Percentiles rank a stretch among this genome's conserved stretches.
Evolutionary conservation across 1,140 invertebrate species (phyloP).

Genomic region (Drosophila watanabei): DNA sequence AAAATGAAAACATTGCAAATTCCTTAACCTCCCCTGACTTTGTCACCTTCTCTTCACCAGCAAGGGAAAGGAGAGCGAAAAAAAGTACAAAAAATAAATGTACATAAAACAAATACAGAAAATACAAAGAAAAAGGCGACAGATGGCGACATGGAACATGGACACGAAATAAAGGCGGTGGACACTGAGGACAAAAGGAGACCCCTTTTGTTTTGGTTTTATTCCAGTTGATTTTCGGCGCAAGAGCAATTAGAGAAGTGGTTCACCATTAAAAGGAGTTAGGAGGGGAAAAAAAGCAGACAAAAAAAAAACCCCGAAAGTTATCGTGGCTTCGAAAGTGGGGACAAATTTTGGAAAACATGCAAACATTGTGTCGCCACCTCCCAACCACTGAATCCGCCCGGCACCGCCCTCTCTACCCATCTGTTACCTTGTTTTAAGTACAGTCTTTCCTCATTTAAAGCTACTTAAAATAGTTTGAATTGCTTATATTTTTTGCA

Average conservation of each 20-base stretch:
- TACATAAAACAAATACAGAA: not conserved
- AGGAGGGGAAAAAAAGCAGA: not conserved
- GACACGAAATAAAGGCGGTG: constrained; percentile 32
- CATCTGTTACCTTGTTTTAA: not conserved
- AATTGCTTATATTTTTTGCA: not conserved
- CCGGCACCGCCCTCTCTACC: not conserved
- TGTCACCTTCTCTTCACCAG: constrained; percentile 7
- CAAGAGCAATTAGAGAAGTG: constrained; percentile 76
- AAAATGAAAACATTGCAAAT: constrained; percentile 71
- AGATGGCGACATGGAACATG: constrained; percentile 56
- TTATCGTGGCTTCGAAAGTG: constrained; percentile 48
- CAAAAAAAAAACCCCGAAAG: constrained; percentile 55
- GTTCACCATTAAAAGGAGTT: constrained; percentile 11
- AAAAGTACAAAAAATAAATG: constrained; percentile 4
- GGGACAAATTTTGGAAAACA: constrained; percentile 71
- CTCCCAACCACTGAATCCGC: constrained; percentile 19
- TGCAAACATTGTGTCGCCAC: constrained; percentile 54
- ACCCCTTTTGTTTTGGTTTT: constrained; percentile 2
- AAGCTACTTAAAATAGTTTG: not conserved
- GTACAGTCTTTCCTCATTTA: not conserved
- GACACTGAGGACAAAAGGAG: constrained; percentile 20
- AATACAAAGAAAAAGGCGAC: constrained; percentile 27
- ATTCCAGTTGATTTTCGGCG: constrained; percentile 24
- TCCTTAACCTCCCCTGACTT: constrained; percentile 24
- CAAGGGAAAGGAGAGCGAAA: constrained; percentile 10